phyloP scores from a whole-genome alignment of 1,140 invertebrate species.

The Drosophila mayri region DNA sequence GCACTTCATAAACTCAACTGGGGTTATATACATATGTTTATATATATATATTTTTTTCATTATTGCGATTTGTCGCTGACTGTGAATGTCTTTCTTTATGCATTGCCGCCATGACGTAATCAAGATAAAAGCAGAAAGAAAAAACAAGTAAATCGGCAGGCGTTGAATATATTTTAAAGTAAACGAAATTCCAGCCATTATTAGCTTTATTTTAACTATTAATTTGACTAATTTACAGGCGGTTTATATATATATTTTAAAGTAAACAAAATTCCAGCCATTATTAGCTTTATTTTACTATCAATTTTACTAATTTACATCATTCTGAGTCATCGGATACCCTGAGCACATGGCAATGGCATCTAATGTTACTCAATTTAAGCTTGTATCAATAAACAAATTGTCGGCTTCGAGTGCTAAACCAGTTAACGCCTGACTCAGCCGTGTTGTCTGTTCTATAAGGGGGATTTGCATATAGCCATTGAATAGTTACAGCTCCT shows the following conservation, averaged over 20 bases:
- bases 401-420: constrained; percentile 21
- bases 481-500: constrained; percentile 22
- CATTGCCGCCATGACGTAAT: constrained; percentile 58
- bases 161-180: neutral
- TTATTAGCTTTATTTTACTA: constrained; percentile 12
- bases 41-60: constrained; percentile 19
- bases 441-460: neutral
- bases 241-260: neutral
- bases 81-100: constrained; percentile 43
- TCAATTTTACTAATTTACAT: neutral
- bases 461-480: constrained; percentile 45
- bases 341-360: constrained; percentile 28
- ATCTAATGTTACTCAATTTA: constrained; percentile 31
- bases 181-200: constrained; percentile 11
- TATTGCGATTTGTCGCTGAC: constrained; percentile 49
- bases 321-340: constrained; percentile 41
- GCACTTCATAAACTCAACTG: constrained; percentile 52
- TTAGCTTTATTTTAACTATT: constrained; percentile 10
- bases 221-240: neutral
- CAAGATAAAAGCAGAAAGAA: constrained; percentile 30
- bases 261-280: constrained; percentile 12
- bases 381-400: constrained; percentile 38
- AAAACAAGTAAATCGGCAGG: constrained; percentile 22
- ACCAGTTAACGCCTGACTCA: constrained; percentile 34
- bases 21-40: neutral